Percentiles rank a stretch among this genome's conserved stretches.
phyloP scores from a whole-genome alignment of 2,797 vertebrate genomes.

The Cyprinodon diabolis region DNA sequence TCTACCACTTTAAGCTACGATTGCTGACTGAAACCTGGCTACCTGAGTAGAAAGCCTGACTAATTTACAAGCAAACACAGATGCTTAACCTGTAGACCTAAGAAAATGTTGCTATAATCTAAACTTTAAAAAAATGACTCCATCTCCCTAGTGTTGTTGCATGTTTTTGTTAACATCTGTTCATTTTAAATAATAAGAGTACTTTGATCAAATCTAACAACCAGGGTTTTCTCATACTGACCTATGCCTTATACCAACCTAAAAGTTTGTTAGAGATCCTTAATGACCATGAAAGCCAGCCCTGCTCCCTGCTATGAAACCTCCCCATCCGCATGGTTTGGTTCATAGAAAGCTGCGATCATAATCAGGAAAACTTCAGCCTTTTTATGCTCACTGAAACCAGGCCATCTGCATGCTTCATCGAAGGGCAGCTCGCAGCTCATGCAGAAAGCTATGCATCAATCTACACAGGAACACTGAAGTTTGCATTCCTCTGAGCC shows the following conservation, averaged over 20 bases:
- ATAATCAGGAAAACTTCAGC: neutral
- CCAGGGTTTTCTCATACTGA: neutral
- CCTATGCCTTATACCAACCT: neutral
- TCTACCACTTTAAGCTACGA: neutral
- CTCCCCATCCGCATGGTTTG: conserved; percentile 15
- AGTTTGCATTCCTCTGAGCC: conserved; percentile 31
- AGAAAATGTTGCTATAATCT: neutral
- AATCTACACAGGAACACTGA: conserved; percentile 19
- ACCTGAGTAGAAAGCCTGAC: neutral
- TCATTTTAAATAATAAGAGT: neutral
- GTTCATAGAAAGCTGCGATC: neutral
- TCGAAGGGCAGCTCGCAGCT: conserved; percentile 30
- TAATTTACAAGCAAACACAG: neutral
- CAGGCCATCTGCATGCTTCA: conserved; percentile 23
- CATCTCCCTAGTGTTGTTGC: neutral
- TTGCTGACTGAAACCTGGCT: neutral
- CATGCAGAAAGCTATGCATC: conserved; percentile 27
- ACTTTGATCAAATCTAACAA: neutral
- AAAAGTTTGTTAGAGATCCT: conserved; percentile 20
- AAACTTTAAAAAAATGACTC: neutral
- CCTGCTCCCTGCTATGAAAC: conserved; percentile 11
- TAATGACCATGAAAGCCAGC: conserved; percentile 31
- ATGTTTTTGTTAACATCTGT: neutral
- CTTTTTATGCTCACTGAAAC: neutral
- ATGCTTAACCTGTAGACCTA: neutral